phyloP scores from a whole-genome alignment of 2,888 invertebrate species.

The Gastracanthus pulcherrimus region DNA sequence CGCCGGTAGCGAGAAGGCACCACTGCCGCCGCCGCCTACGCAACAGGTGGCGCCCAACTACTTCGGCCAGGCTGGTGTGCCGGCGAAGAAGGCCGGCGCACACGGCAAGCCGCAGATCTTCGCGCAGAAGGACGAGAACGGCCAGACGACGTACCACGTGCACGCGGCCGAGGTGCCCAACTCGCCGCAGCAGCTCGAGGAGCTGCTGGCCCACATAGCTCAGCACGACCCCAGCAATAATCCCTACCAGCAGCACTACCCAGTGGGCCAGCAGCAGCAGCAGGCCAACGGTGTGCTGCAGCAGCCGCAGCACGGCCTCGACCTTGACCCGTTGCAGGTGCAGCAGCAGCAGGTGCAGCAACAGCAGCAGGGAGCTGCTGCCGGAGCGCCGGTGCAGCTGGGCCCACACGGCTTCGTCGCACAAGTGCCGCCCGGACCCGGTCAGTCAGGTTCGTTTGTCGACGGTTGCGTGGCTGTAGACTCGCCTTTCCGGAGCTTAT shows the following conservation, averaged over 20 bases:
- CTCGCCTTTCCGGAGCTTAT: too few relatives aligned
- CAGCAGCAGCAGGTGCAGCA: constrained; percentile 57
- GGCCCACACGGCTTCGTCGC: constrained; percentile 72
- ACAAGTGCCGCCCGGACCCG: constrained; percentile 66
- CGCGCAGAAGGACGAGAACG: constrained; percentile 72
- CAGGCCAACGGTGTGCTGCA: constrained; percentile 55
- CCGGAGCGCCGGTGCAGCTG: constrained; percentile 65
- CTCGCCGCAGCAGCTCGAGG: constrained; percentile 73
- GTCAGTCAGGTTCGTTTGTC: constrained; percentile 75
- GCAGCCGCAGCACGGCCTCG: constrained; percentile 64
- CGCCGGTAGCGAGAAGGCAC: constrained; percentile 59
- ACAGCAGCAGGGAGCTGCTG: background rate
- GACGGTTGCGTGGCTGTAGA: too few relatives aligned
- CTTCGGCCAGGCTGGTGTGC: constrained; percentile 66
- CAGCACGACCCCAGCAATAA: constrained; percentile 73
- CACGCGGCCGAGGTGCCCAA: constrained; percentile 72
- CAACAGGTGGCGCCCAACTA: constrained; percentile 65
- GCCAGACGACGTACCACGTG: constrained; percentile 73
- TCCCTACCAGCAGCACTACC: constrained; percentile 70
- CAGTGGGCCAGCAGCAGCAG: constrained; percentile 65
- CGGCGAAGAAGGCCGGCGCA: constrained; percentile 67
- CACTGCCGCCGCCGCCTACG: constrained; percentile 54
- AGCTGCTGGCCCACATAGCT: constrained; percentile 74
- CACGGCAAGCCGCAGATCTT: constrained; percentile 69
- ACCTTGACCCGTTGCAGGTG: constrained; percentile 66